These are phyloP conservation scores for Umimayanthus chanpuru DNA, from an alignment of 92 coral and sea anemone genomes.

Conservation along the genomic window DNA sequence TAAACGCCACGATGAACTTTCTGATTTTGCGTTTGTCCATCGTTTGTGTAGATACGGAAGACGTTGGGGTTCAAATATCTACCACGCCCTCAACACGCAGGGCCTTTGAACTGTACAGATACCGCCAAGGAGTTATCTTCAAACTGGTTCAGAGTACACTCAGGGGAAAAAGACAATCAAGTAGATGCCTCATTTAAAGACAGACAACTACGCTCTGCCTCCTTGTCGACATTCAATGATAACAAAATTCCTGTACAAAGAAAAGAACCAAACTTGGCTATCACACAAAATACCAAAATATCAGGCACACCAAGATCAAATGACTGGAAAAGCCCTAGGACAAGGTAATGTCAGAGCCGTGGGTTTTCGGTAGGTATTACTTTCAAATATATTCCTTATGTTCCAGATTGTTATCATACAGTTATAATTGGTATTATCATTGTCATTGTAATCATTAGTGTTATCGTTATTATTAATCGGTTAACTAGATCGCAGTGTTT, in stretches of 20 bases:
- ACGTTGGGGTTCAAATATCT: slow-evolving; percentile 18
- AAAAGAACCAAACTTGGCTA: background rate
- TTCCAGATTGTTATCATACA: too few species aligned
- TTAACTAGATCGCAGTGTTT: too few species aligned
- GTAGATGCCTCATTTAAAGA: background rate
- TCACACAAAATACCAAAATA: background rate
- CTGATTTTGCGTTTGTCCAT: background rate
- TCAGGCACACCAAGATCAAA: background rate
- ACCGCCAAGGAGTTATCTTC: background rate
- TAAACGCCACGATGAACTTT: background rate
- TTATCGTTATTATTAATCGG: too few species aligned
- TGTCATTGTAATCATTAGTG: too few species aligned
- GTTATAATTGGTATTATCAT: too few species aligned
- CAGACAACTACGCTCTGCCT: background rate
- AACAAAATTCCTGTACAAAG: background rate
- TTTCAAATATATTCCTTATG: too few species aligned
- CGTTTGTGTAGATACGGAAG: slow-evolving; percentile 11
- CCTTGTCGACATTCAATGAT: background rate
- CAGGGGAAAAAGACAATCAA: slow-evolving; percentile 19
- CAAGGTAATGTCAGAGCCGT: background rate
- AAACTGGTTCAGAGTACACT: slow-evolving; percentile 39
- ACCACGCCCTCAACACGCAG: background rate
- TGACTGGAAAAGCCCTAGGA: slow-evolving; percentile 40
- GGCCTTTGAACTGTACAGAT: background rate
- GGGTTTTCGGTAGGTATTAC: background rate